phyloP scores from a whole-genome alignment of 2,888 invertebrate genomes.

The Eremobia ochroleuca region DNA sequence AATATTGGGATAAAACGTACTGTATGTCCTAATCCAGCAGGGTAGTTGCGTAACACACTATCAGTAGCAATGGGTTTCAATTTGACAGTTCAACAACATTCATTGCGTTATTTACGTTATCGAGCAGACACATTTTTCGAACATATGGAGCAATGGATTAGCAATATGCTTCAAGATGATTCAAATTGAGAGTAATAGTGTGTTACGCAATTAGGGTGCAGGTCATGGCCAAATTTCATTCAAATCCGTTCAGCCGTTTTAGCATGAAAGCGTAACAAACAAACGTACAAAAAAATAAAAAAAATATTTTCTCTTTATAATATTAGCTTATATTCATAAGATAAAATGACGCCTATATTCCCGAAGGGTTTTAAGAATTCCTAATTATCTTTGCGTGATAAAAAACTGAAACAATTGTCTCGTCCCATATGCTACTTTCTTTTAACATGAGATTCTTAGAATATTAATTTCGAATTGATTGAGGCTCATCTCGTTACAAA shows the following conservation, averaged over 20 bases:
- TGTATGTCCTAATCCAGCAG: background rate
- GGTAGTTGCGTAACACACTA: too few species aligned
- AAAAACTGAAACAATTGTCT: slow-evolving; percentile 16
- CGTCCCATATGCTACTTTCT: background rate
- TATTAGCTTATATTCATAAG: background rate
- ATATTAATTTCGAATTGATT: slow-evolving; percentile 20
- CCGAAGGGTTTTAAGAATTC: background rate
- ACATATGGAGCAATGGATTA: too few species aligned
- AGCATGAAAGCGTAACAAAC: background rate
- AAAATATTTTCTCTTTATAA: background rate
- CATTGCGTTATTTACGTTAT: too few species aligned
- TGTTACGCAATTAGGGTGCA: too few species aligned
- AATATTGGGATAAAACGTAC: background rate
- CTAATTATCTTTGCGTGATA: background rate
- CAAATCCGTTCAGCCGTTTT: background rate
- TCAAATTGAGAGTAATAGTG: too few species aligned
- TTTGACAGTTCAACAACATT: too few species aligned
- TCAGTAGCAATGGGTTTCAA: too few species aligned
- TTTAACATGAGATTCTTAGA: background rate
- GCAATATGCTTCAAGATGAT: too few species aligned
- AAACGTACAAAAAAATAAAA: background rate
- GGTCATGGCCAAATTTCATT: too few species aligned
- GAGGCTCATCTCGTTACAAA: background rate
- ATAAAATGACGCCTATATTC: background rate
- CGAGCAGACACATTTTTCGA: too few species aligned